Evolutionary conservation across 2,888 invertebrate genomes (phyloP).

Genomic region (Tiphia femorata): DNA sequence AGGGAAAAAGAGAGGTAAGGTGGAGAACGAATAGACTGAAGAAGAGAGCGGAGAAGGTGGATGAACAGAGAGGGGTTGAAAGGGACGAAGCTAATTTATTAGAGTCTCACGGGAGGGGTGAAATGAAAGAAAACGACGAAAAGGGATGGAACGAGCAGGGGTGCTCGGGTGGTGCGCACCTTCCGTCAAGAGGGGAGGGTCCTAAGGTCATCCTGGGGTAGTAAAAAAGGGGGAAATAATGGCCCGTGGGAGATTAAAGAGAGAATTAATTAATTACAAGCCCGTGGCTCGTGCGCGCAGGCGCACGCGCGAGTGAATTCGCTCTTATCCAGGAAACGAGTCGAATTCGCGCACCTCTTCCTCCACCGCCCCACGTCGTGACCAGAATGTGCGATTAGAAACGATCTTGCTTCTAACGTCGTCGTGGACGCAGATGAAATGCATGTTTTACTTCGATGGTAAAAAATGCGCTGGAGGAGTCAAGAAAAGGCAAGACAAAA

Average conservation of each 20-base stretch:
- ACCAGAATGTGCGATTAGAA: no score
- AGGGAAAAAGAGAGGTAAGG: not conserved
- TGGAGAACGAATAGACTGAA: not conserved
- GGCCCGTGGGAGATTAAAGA: conserved; percentile 13
- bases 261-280: conserved; percentile 26
- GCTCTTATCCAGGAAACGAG: no score
- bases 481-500: no score
- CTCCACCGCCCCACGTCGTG: no score
- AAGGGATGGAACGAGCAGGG: conserved; percentile 5
- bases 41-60: not conserved
- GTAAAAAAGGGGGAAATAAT: conserved; percentile 24
- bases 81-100: conserved; percentile 25
- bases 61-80: not conserved
- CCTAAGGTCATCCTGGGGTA: no score
- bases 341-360: no score
- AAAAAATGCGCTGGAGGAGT: no score
- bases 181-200: conserved; percentile 4
- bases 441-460: no score
- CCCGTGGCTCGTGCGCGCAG: not conserved
- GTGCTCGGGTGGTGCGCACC: not conserved
- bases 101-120: conserved; percentile 5
- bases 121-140: conserved; percentile 15
- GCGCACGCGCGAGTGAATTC: no score
- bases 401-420: no score
- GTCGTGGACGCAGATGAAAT: no score